Conservation (phyloP, 2,888 invertebrate species). For the Ypsolopha sequella region DNA sequence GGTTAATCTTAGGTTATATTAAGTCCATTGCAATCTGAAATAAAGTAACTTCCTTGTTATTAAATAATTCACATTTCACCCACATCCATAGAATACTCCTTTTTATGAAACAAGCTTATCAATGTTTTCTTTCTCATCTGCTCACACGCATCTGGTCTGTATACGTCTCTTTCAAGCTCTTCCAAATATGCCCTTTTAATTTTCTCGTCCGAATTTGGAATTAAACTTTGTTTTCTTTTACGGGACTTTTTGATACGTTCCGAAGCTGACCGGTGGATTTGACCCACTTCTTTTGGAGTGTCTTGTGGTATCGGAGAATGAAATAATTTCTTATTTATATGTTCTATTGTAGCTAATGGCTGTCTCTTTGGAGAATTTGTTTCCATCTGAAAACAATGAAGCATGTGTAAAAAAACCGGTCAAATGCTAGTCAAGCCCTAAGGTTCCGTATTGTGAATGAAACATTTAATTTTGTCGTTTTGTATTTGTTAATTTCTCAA, state of each 20-base stretch:
- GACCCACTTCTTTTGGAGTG: constrained; percentile 4
- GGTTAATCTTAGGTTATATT: too few species aligned
- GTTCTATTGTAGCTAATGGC: constrained; percentile 26
- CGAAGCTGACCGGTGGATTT: background rate
- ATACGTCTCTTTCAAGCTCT: constrained; percentile 37
- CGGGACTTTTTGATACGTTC: constrained; percentile 17
- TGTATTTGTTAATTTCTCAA: too few species aligned
- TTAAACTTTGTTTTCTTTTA: constrained; percentile 39
- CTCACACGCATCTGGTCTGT: constrained; percentile 27
- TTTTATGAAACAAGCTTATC: constrained; percentile 47
- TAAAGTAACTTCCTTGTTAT: too few species aligned
- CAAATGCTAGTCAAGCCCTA: too few species aligned
- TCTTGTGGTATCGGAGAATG: constrained; percentile 36
- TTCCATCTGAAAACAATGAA: constrained; percentile 49
- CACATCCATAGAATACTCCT: constrained; percentile 47
- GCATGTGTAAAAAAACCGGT: too few species aligned
- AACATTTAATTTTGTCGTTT: too few species aligned
- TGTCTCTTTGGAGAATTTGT: constrained; percentile 46
- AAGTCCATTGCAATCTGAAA: too few species aligned
- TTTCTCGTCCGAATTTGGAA: constrained; percentile 33
- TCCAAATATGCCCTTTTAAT: constrained; percentile 41
- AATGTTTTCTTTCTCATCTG: constrained; percentile 44
- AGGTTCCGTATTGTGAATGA: too few species aligned
- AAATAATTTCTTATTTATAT: constrained; percentile 49
- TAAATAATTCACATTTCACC: too few species aligned